A percentile compares a stretch with the other conserved stretches of the same genome.
These are phyloP conservation scores for Drosophila greeni DNA, from an alignment of 2,888 invertebrate genomes.

Conservation along the genomic window DNA sequence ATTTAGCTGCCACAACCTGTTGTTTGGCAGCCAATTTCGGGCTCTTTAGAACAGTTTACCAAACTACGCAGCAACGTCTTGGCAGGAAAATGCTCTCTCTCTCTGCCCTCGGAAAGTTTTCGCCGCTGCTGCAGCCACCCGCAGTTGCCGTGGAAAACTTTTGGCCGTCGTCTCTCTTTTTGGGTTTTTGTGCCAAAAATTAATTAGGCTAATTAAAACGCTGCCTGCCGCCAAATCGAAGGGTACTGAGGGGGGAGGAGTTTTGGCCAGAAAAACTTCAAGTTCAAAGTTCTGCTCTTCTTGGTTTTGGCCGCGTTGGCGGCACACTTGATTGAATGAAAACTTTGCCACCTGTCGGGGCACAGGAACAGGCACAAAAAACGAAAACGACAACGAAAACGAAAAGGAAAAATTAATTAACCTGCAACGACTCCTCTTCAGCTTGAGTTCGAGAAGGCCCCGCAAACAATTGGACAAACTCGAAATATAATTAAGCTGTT, in stretches of 20 bases:
- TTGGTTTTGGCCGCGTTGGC: slow-evolving; percentile 4
- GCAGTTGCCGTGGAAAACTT: slow-evolving; percentile 17
- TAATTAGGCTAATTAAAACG: slow-evolving; percentile 72
- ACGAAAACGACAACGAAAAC: too few relatives aligned
- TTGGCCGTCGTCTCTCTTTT: slow-evolving; percentile 8
- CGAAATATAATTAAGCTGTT: slow-evolving; percentile 66
- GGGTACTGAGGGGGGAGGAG: background rate
- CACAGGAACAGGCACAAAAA: background rate
- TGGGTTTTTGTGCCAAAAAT: slow-evolving; percentile 60
- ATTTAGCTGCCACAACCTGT: slow-evolving; percentile 16
- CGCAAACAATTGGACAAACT: slow-evolving; percentile 61
- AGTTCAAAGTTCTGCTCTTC: slow-evolving; percentile 63
- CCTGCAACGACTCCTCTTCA: slow-evolving; percentile 27
- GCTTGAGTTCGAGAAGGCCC: slow-evolving; percentile 18
- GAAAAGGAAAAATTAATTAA: slow-evolving; percentile 60
- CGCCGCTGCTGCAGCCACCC: too few relatives aligned
- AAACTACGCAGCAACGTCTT: slow-evolving; percentile 27
- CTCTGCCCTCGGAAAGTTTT: too few relatives aligned
- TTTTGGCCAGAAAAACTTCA: slow-evolving; percentile 45
- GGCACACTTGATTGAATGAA: slow-evolving; percentile 63
- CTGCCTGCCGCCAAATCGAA: slow-evolving; percentile 27
- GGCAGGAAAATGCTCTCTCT: too few relatives aligned
- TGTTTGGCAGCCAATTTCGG: slow-evolving; percentile 15
- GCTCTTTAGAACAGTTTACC: slow-evolving; percentile 9
- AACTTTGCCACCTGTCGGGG: slow-evolving; percentile 61